These are phyloP conservation scores for Ceratothoa steindachneri DNA, from an alignment of 2,888 invertebrate species.

Conservation along the genomic window DNA sequence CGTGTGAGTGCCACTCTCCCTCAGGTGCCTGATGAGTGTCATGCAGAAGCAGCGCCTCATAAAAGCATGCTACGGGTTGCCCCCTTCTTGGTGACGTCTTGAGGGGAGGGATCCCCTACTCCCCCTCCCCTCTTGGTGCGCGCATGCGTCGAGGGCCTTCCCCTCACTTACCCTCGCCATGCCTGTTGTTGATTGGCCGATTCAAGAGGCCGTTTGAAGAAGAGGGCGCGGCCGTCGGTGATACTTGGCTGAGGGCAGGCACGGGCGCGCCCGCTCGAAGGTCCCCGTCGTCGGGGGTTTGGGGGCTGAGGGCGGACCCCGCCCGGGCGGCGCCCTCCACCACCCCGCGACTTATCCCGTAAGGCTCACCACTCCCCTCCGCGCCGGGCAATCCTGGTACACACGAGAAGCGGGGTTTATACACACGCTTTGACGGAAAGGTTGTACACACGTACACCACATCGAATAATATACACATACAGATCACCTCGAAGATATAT, in stretches of 20 bases:
- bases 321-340: slow-evolving; percentile 44
- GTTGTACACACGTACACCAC: background rate
- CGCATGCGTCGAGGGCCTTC: background rate
- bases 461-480: background rate
- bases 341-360: slow-evolving; percentile 42
- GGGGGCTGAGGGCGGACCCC: slow-evolving; percentile 20
- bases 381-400: slow-evolving; percentile 20
- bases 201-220: background rate
- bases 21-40: background rate
- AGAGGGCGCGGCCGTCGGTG: slow-evolving; percentile 12
- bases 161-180: slow-evolving; percentile 10
- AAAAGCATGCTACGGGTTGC: background rate
- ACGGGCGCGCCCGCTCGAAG: slow-evolving; percentile 31
- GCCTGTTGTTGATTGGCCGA: background rate
- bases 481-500: background rate
- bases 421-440: background rate
- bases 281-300: slow-evolving; percentile 20
- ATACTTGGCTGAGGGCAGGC: slow-evolving; percentile 45
- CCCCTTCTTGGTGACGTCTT: background rate
- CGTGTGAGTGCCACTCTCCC: background rate
- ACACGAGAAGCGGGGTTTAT: background rate
- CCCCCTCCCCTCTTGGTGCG: background rate
- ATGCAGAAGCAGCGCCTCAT: slow-evolving; percentile 11
- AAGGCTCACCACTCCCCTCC: slow-evolving; percentile 42
- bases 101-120: background rate